Base-by-base conservation (phyloP, 1,140 invertebrate species). In the Solenopsis invicta region DNA sequence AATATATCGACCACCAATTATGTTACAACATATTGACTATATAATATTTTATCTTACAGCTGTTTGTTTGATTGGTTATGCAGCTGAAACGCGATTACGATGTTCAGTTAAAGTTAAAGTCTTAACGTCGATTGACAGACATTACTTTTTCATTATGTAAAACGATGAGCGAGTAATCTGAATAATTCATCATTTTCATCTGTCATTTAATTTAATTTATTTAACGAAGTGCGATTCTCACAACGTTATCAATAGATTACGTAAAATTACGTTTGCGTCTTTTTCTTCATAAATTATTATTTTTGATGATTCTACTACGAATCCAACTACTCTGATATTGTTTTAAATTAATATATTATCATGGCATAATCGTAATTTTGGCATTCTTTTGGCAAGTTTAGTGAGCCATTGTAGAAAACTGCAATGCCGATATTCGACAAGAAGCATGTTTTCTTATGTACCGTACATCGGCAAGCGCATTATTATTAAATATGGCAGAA, bases 1-100 rank as follows among this genome's bases (percentile, higher is more conserved):
- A 92, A 61, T 93, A 92, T 86, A 91, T 87, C 84, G 80, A 93
- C 86, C 91, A 92, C 61, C 89, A 91, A 91, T 91, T 89, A 87
- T 90, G 66, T 91, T 89, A 89, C 67, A 89, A 52, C 69, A 62
- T 91, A 87, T 87, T 66, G 77, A 91, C 88, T 92, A 92, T 72
- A 88, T 88, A 77, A 88, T 88, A 86, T 90, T 85, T 59, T 34
- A 45, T 5, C 37, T 59, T 75, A 72, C 48, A 82, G 48, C 45
- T 88, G 71, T 50, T 76, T 41, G 45, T 86, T 86, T 59, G 72
- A 86, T 82, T 81, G 76, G 34, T 82, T 88, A 88, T 69, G 74
- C 62, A 74, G 50, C 66, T 84, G 61, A 54, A 78, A 90, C 78
- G 71, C 66, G 88, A 78, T 87, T 82, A 89, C 61, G 74, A 69